Conservation (phyloP, 1,140 invertebrate genomes). For the Caenorhabditis elegans region DNA sequence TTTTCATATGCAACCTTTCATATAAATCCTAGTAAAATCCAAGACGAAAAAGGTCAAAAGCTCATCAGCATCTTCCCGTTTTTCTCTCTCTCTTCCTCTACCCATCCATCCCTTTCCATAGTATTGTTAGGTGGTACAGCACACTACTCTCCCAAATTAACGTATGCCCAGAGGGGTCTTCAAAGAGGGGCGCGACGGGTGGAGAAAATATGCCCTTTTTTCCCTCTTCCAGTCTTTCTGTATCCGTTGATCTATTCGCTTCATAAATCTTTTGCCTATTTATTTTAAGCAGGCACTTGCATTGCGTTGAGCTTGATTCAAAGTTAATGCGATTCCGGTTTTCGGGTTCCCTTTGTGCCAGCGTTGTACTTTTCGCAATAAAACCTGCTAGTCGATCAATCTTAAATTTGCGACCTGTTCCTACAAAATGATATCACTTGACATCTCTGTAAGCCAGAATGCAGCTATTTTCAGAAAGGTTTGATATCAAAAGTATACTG, state of each 20-base stretch:
- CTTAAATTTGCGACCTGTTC: too few relatives aligned
- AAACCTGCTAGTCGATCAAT: too few relatives aligned
- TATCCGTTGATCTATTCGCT: conserved; percentile 15
- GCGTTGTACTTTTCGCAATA: too few relatives aligned
- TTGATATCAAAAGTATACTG: too few relatives aligned
- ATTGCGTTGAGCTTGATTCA: not conserved
- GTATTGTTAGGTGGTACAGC: not conserved
- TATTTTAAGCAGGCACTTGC: not conserved
- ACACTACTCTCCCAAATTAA: conserved; percentile 23
- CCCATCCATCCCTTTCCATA: not conserved
- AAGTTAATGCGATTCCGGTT: not conserved
- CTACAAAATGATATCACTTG: too few relatives aligned
- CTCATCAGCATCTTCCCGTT: too few relatives aligned
- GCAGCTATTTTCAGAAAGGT: too few relatives aligned
- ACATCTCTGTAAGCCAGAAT: too few relatives aligned
- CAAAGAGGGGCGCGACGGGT: not conserved
- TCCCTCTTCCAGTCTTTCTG: not conserved
- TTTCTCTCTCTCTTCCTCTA: too few relatives aligned
- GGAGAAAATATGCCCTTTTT: conserved; percentile 26
- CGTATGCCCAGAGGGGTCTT: conserved; percentile 31
- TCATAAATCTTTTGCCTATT: conserved; percentile 28
- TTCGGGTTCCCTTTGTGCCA: not conserved
- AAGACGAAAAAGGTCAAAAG: too few relatives aligned
- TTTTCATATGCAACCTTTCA: too few relatives aligned
- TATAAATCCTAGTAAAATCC: too few relatives aligned